Evolutionary conservation across 2,113 vertebrate species (phyloP).

Genomic region (Cyprinodon brontotheroides): DNA sequence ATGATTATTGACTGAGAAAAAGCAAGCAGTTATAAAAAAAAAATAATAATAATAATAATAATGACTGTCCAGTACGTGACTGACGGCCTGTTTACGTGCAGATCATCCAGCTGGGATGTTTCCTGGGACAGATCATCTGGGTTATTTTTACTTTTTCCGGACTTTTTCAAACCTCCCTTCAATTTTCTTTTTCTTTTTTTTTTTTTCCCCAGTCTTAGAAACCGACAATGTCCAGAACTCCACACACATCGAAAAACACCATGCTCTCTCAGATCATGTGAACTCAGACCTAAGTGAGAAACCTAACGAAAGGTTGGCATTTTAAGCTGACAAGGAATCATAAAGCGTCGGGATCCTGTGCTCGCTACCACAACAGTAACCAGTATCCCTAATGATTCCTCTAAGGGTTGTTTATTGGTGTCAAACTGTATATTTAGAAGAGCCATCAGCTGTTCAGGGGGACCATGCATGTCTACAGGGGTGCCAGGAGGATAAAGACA

Average conservation of each 20-base stretch:
- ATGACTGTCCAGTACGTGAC: background rate
- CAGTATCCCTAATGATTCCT: constrained; percentile 13
- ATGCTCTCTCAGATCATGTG: background rate
- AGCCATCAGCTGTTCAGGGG: constrained; percentile 49
- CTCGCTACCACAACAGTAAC: constrained; percentile 9
- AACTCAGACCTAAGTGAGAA: background rate
- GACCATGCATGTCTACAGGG: background rate
- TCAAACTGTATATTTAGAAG: constrained; percentile 52
- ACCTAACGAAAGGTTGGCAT: background rate
- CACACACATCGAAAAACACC: background rate
- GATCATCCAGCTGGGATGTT: constrained; percentile 31
- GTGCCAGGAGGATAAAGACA: constrained; percentile 42
- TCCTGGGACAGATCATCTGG: constrained; percentile 23
- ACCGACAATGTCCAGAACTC: constrained; percentile 29
- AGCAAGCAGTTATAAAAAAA: background rate
- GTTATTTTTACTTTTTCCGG: constrained; percentile 49
- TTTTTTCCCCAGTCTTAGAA: background rate
- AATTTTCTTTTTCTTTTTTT: constrained; percentile 14
- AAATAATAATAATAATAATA: background rate
- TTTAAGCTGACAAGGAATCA: background rate
- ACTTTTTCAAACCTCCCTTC: constrained; percentile 25
- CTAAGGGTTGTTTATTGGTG: background rate
- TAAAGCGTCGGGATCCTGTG: constrained; percentile 3
- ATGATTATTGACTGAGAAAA: background rate
- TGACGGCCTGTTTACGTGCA: constrained; percentile 45